Conservation (phyloP, 2,113 vertebrate species). For the Anhinga anhinga region DNA sequence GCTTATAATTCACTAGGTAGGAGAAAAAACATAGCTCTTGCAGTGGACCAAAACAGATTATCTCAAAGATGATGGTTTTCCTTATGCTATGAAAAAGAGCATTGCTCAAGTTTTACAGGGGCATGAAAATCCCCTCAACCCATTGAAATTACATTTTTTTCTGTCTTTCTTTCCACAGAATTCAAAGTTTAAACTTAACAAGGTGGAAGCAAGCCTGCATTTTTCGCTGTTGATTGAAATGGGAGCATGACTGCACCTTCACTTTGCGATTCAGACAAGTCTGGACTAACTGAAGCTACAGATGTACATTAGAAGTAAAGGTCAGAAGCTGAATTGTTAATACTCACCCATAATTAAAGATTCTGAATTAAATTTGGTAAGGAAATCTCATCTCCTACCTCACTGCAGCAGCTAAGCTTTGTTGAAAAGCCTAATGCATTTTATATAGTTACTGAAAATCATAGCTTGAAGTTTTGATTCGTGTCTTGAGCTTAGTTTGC, state of each 20-base stretch:
- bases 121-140: neutral
- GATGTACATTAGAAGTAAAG: neutral
- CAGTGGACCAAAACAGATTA: neutral
- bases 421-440: neutral
- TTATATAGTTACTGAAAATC: neutral
- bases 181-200: neutral
- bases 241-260: neutral
- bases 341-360: conserved; percentile 9
- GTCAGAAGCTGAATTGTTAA: neutral
- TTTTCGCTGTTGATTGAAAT: neutral
- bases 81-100: neutral
- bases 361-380: neutral
- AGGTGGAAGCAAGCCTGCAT: neutral
- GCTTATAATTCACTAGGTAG: neutral
- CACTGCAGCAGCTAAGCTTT: neutral
- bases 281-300: neutral
- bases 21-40: neutral
- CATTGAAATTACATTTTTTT: neutral
- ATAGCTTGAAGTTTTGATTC: conserved; percentile 11
- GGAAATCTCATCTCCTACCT: neutral
- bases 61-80: neutral
- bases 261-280: neutral
- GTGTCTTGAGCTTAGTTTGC: neutral
- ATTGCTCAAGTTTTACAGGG: neutral
- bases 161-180: neutral